Evolutionary conservation across 2,113 vertebrate genomes (phyloP).

Genomic region (Elephantulus edwardii): DNA sequence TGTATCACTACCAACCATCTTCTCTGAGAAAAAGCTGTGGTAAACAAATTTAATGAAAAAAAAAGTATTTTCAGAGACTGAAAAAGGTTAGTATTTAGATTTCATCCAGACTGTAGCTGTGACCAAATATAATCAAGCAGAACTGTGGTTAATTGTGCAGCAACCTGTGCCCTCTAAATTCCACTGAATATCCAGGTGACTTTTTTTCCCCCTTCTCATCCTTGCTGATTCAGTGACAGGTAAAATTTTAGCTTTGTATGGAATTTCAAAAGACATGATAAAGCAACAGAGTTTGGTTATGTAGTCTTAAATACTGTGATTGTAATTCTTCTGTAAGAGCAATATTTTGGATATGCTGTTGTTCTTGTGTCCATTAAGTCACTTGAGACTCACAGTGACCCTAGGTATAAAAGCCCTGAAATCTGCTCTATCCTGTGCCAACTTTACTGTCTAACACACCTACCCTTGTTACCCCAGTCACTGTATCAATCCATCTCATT

Average conservation of each 20-base stretch:
- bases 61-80: slow-evolving; percentile 65
- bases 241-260: slow-evolving; percentile 48
- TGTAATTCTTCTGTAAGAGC: slow-evolving; percentile 77
- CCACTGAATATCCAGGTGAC: slow-evolving; percentile 38
- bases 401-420: no score
- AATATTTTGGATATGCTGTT: slow-evolving; percentile 76
- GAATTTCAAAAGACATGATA: slow-evolving; percentile 68
- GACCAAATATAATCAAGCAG: slow-evolving; percentile 65
- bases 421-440: no score
- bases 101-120: slow-evolving; percentile 57
- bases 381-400: no score
- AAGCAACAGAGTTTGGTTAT: slow-evolving; percentile 47
- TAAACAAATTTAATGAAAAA: slow-evolving; percentile 65
- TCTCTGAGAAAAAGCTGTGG: slow-evolving; percentile 47
- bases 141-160: slow-evolving; percentile 62
- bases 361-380: no score
- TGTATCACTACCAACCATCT: slow-evolving; percentile 62
- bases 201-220: background rate
- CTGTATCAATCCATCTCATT: no score
- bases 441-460: no score
- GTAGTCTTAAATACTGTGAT: slow-evolving; percentile 75
- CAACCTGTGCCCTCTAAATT: slow-evolving; percentile 20
- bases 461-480: no score
- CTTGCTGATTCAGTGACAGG: background rate
- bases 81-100: slow-evolving; percentile 24